Evolutionary conservation across 2,797 vertebrate species (phyloP), one percentile per base, ranked within the genome.

Genomic region (Chloroceryle inda): DNA sequence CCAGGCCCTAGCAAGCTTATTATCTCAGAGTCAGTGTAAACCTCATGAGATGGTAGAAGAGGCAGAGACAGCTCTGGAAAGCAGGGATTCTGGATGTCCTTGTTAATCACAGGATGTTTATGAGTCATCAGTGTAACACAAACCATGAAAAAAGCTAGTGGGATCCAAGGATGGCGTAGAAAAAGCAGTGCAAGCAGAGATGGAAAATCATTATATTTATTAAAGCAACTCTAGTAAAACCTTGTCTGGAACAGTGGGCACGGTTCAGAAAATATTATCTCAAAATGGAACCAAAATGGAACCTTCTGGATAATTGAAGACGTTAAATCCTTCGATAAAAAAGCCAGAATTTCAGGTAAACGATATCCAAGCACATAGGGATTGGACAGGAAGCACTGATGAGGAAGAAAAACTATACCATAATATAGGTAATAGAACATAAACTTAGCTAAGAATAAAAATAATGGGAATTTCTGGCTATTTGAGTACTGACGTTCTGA

Each of bases 321-420:
- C 22, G 13, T 33, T 10, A 1, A 20, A 86, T 58, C 6, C 2
- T 13, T 79, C 19, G 53, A 21, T 31, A 27, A 23, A 11, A 42
- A 31, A 0, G 1, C 5, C 18, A 58, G 27, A 56, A 61, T 80
- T 44, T 59, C 11, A 80, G 42, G 13, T 22, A 47, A 72, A 13
- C 0, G 38, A 63, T 0, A 1, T 50, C 23, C 5, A 59, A 79
- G 6, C 18, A 35, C 4, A 0, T 6, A 53, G 24, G 12, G 3
- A 49, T 8, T 40, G 33, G 18, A 22, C 13, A 61, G 19, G 7
- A 71, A 80, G 13, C 7, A 49, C 31, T 53, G 29, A 29, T 13
- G 80, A 61, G n/a, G 37, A 83, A 75, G 9, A 45, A 87, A 82
- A 87, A 15, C 3, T 52, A 5, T 13, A 2, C 5, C 40, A 3